Conservation (phyloP, 1,140 invertebrate genomes). For the Sarcophaga bullata region DNA sequence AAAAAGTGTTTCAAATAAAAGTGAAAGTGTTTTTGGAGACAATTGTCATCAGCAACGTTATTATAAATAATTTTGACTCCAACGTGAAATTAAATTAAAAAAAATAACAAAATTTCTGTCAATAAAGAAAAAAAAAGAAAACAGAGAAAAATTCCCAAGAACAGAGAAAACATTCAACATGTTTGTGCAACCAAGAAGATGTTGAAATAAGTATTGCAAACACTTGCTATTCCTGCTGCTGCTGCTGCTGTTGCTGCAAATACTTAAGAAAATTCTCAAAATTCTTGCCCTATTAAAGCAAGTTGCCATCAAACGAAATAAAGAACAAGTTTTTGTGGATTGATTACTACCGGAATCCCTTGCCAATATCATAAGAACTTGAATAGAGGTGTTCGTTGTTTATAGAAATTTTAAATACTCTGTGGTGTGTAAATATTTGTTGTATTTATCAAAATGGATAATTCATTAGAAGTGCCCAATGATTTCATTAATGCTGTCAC, state of each 20-base stretch:
- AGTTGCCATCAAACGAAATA: neutral
- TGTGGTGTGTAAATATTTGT: neutral
- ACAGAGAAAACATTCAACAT: too few relatives aligned
- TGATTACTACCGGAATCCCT: neutral
- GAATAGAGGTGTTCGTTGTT: neutral
- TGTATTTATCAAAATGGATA: constrained; percentile 16
- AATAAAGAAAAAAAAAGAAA: too few relatives aligned
- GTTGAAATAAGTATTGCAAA: too few relatives aligned
- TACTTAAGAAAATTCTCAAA: neutral
- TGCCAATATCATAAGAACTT: neutral
- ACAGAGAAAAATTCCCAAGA: too few relatives aligned
- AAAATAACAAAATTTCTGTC: too few relatives aligned
- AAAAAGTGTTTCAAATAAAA: neutral
- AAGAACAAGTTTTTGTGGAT: neutral
- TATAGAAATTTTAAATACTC: neutral
- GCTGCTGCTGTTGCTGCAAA: neutral
- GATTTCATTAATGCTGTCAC: constrained; percentile 26
- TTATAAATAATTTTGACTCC: too few relatives aligned
- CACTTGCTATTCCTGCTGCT: too few relatives aligned
- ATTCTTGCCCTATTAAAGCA: neutral
- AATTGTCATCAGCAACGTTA: too few relatives aligned
- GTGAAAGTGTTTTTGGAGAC: neutral
- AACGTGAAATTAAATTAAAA: too few relatives aligned
- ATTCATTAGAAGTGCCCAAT: constrained; percentile 6
- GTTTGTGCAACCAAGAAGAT: too few relatives aligned